Conservation (phyloP, 1,140 invertebrate species). For the Listronotus oregonensis region DNA sequence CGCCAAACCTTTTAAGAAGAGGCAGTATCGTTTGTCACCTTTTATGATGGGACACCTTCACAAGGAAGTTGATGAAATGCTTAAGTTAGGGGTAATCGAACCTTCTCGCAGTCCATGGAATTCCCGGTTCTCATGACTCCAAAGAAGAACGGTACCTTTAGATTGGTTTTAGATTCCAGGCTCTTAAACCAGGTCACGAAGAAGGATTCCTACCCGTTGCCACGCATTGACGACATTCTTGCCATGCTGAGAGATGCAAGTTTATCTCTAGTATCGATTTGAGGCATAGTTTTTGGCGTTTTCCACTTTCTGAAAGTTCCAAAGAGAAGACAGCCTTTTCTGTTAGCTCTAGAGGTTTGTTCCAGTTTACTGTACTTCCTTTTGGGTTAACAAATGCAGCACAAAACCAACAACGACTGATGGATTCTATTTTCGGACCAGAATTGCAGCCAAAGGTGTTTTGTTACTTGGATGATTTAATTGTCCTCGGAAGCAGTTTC, state of each 20-base stretch:
- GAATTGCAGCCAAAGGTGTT: slow-evolving; percentile 36
- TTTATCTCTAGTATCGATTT: slow-evolving; percentile 49
- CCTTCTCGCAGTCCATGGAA: slow-evolving; percentile 29
- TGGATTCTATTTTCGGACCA: slow-evolving; percentile 45
- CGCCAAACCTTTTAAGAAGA: slow-evolving; percentile 17
- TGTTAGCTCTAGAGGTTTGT: slow-evolving; percentile 43
- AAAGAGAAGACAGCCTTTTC: slow-evolving; percentile 53
- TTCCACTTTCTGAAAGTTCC: no score
- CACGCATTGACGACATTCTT: slow-evolving; percentile 43
- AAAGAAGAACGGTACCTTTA: slow-evolving; percentile 26
- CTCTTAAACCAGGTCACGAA: slow-evolving; percentile 47
- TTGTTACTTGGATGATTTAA: slow-evolving; percentile 52
- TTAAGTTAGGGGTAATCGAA: slow-evolving; percentile 21
- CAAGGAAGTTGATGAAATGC: slow-evolving; percentile 5
- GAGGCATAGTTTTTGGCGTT: no score
- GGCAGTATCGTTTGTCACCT: slow-evolving; percentile 29
- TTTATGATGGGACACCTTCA: slow-evolving; percentile 24
- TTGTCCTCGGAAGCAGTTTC: slow-evolving; percentile 41
- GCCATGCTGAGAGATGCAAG: slow-evolving; percentile 43
- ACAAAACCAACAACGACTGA: slow-evolving; percentile 49
- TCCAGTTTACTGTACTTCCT: slow-evolving; percentile 52
- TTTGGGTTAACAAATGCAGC: slow-evolving; percentile 51
- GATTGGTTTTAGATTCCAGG: slow-evolving; percentile 27
- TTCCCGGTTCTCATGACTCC: slow-evolving; percentile 30
- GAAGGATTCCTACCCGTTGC: slow-evolving; percentile 29